Evolutionary conservation across 2,888 invertebrate species (phyloP).

Genomic region (Lasioglossum figueresi): DNA sequence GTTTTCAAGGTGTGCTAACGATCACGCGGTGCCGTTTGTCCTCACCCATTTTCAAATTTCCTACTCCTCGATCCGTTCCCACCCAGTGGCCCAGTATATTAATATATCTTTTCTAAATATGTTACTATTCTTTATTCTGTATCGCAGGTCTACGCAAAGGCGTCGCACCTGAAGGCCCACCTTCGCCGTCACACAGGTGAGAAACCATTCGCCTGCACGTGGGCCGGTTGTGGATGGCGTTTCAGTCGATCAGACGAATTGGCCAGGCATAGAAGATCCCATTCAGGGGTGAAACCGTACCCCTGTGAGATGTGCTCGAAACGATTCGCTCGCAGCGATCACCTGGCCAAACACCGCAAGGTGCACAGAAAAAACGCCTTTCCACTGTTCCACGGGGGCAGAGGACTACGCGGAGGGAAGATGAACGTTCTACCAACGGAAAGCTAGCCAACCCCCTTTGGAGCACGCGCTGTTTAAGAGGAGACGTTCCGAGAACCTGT

Average conservation of each 20-base stretch:
- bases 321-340: conserved; percentile 96
- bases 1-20: no score
- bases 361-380: conserved; percentile 89
- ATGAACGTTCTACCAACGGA: conserved; percentile 74
- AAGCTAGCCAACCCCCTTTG: conserved; percentile 64
- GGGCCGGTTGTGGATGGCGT: conserved; percentile 94
- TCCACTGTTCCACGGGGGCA: conserved; percentile 76
- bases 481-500: conserved; percentile 13
- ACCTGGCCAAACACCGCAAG: conserved; percentile 95
- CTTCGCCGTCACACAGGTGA: conserved; percentile 93
- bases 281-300: conserved; percentile 97
- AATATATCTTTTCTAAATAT: neutral
- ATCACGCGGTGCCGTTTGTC: no score
- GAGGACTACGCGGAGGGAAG: conserved; percentile 76
- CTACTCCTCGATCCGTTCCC: no score
- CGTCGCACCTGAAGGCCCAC: conserved; percentile 95
- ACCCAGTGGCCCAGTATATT: no score
- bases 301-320: conserved; percentile 94
- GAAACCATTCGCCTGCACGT: conserved; percentile 90
- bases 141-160: conserved; percentile 92
- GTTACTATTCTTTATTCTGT: neutral
- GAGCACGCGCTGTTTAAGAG: neutral
- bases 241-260: conserved; percentile 98
- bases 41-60: no score
- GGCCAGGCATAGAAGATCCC: conserved; percentile 96